phyloP scores from a whole-genome alignment of 2,888 invertebrate genomes.

The Phaonia tiefii region DNA sequence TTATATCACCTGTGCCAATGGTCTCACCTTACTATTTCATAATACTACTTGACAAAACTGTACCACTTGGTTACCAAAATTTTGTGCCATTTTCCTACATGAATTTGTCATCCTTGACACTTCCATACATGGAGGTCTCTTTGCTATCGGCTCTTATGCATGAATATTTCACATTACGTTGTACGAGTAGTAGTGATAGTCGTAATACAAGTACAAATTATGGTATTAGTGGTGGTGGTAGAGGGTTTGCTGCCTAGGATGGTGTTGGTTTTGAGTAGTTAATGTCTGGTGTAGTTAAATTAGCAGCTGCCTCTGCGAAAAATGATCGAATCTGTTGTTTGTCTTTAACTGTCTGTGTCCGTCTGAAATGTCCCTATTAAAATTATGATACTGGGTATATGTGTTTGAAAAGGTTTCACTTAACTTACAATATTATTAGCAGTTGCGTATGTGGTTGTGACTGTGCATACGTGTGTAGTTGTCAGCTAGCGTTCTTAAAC shows the following conservation, averaged over 20 bases:
- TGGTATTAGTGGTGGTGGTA: background rate
- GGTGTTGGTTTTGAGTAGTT: background rate
- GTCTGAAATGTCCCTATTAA: background rate
- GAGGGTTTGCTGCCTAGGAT: background rate
- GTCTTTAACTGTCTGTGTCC: conserved; percentile 33
- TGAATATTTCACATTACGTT: conserved; percentile 21
- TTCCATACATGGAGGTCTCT: no score
- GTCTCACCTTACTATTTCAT: no score
- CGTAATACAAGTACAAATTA: background rate
- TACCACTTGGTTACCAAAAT: no score
- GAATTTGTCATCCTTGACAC: no score
- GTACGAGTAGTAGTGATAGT: background rate
- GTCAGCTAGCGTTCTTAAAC: background rate
- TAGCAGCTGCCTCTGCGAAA: conserved; percentile 51
- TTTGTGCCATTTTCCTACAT: no score
- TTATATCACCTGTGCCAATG: no score
- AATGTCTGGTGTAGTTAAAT: conserved; percentile 51
- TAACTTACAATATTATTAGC: background rate
- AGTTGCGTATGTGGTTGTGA: background rate
- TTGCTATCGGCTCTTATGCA: no score
- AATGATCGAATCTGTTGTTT: conserved; percentile 26
- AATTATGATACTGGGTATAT: no score
- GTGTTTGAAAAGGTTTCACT: no score
- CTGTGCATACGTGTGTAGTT: background rate
- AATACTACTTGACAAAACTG: no score